phyloP scores from a whole-genome alignment of 1,140 invertebrate genomes.

The Cheumatopsyche charites region DNA sequence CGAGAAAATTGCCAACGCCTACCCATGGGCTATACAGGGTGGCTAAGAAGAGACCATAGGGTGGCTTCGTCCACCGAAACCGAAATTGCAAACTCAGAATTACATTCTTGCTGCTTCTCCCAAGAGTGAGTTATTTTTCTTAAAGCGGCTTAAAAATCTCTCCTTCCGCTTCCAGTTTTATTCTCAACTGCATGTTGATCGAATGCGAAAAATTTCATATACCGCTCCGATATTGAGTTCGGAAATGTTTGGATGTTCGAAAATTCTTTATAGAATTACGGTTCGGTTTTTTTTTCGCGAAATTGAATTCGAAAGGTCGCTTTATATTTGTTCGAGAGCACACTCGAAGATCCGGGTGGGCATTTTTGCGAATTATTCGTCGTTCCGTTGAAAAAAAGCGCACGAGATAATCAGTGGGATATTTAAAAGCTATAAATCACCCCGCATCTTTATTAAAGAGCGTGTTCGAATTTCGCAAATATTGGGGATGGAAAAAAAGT shows the following conservation, averaged over 20 bases:
- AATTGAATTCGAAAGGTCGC: background rate
- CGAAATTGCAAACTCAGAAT: conserved; percentile 48
- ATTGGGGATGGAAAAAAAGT: background rate
- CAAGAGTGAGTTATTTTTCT: conserved; percentile 47
- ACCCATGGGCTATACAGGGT: conserved; percentile 41
- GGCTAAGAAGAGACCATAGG: conserved; percentile 9
- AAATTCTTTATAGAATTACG: too few species aligned
- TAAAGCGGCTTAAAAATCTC: conserved; percentile 46
- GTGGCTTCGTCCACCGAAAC: conserved; percentile 32
- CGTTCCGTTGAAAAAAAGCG: background rate
- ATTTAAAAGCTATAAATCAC: conserved; percentile 23
- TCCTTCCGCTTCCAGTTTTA: conserved; percentile 4
- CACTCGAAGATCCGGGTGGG: background rate
- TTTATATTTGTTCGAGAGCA: background rate
- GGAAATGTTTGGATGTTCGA: too few species aligned
- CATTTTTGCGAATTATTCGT: background rate
- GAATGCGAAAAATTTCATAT: too few species aligned
- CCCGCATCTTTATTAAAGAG: conserved; percentile 9
- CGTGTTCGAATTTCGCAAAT: conserved; percentile 14
- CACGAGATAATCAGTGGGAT: conserved; percentile 10
- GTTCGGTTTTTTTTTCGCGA: background rate
- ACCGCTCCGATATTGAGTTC: too few species aligned
- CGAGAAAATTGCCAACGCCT: conserved; percentile 46
- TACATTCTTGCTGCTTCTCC: conserved; percentile 43
- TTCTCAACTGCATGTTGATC: too few species aligned